Conservation (phyloP, 1,140 invertebrate species). For the Heliconius melpomene region DNA sequence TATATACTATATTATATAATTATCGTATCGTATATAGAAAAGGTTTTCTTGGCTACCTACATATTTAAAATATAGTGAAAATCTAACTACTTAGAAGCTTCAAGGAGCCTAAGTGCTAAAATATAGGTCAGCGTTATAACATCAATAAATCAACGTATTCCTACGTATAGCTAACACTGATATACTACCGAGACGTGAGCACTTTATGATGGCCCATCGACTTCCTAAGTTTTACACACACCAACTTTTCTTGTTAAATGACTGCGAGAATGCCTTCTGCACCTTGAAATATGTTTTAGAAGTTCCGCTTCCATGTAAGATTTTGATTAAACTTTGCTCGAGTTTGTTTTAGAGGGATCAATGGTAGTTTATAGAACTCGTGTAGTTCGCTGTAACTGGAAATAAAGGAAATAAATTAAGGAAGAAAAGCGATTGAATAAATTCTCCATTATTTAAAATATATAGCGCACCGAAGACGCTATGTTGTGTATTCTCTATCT, state of each 20-base stretch:
- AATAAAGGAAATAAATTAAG: constrained; percentile 6
- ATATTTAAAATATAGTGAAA: background rate
- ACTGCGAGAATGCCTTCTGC: constrained; percentile 23
- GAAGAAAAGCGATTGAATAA: background rate
- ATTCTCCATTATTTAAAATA: background rate
- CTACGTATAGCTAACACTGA: constrained; percentile 39
- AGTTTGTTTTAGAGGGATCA: constrained; percentile 13
- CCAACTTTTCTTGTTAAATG: constrained; percentile 32
- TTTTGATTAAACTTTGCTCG: constrained; percentile 24
- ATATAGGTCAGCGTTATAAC: constrained; percentile 42
- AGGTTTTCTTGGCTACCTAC: background rate
- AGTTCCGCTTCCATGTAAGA: constrained; percentile 19
- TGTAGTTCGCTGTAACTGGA: background rate
- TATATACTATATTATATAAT: no score
- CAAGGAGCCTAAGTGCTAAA: constrained; percentile 44
- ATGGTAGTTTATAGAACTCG: constrained; percentile 6
- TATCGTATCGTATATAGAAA: background rate
- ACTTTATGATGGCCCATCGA: constrained; percentile 34
- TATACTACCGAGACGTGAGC: constrained; percentile 50
- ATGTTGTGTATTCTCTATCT: no score
- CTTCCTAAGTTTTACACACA: constrained; percentile 43
- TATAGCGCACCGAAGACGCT: background rate
- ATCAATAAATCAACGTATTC: constrained; percentile 26
- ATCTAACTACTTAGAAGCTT: constrained; percentile 9
- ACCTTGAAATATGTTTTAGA: constrained; percentile 29